These are phyloP conservation scores for Planococcus citri DNA, from an alignment of 1,140 invertebrate genomes.

Conservation along the genomic window DNA sequence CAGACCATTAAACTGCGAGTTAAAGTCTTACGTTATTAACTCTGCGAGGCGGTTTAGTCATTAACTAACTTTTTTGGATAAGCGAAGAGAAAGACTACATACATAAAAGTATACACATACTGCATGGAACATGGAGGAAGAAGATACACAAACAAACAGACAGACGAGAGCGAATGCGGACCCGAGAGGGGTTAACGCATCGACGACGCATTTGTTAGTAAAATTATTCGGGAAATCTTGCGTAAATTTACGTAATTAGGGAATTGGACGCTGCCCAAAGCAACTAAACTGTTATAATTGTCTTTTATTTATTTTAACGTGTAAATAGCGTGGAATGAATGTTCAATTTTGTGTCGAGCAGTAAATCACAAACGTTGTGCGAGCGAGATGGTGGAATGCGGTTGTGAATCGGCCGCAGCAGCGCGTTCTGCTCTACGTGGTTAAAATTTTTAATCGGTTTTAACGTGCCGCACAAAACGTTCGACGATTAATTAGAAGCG, in stretches of 20 bases:
- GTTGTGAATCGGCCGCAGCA: neutral
- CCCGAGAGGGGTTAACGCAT: neutral
- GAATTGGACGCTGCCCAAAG: slow-evolving; percentile 1
- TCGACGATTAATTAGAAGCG: neutral
- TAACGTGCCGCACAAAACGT: neutral
- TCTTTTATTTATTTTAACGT: slow-evolving; percentile 8
- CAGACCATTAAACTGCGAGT: neutral
- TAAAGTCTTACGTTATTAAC: neutral
- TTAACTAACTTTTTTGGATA: too few relatives aligned
- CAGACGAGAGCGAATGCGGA: too few relatives aligned
- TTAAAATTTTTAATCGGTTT: slow-evolving; percentile 1
- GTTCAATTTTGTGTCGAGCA: neutral
- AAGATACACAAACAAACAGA: too few relatives aligned
- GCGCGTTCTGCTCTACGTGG: neutral
- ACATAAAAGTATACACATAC: too few relatives aligned
- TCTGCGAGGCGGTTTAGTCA: too few relatives aligned
- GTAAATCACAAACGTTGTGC: neutral
- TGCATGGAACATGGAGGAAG: neutral
- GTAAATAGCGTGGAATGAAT: slow-evolving; percentile 3
- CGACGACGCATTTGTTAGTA: neutral
- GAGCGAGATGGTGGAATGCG: neutral
- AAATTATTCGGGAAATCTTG: slow-evolving; percentile 7
- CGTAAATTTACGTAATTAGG: slow-evolving; percentile 7
- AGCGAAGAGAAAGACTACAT: too few relatives aligned
- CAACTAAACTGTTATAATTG: slow-evolving; percentile 7